Base-by-base conservation (phyloP, 1,140 invertebrate genomes). In the Anagrus nilaparvatae region DNA sequence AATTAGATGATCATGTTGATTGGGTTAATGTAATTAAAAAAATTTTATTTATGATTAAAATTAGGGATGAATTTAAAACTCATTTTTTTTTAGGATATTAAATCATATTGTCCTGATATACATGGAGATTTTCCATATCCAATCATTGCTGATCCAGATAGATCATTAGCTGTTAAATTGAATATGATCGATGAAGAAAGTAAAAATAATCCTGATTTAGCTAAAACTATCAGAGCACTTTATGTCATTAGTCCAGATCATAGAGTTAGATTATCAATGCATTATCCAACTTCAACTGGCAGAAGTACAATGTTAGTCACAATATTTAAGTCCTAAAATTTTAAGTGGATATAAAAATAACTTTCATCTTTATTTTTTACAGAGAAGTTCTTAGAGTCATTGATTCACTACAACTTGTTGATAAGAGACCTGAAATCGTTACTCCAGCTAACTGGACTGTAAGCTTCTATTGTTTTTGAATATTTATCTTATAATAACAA, bases 381-480 rank as follows among this genome's bases (percentile, higher is more conserved):
- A 93, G 89, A 72, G 91, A 95, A 73, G 87, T 95, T 51, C 58
- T 95, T 23, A 74, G 91, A 40, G 81, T 83, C 6, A 76, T 95
- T 43, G 91, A 96, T 65, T 90, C 89, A 3, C 70, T 96, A 5
- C 87, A 92, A 63, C 63, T 95, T 30, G 84, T 83, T 6, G 78
- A 82, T 43, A 73, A 68, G 33, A 63, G 65, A 31, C 79, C 78
- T 30, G 72, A 88, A 53, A 79, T 90, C 17, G 77, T 74, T 9
- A 94, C 90, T 1, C 90, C 90, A 13, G 88, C 79, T 19, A 84
- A 91, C 56, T 94, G 90, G 90, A 70, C 76, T 60, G 82, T 87
- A 72, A 72, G 72, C 70, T 41, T n/a, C n/a, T n/a, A n/a, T n/a
- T n/a, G n/a, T n/a, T n/a, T n/a, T n/a, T n/a, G n/a, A n/a, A n/a